Conservation (phyloP, 2,113 vertebrate genomes). For the Salvelinus fontinalis region DNA sequence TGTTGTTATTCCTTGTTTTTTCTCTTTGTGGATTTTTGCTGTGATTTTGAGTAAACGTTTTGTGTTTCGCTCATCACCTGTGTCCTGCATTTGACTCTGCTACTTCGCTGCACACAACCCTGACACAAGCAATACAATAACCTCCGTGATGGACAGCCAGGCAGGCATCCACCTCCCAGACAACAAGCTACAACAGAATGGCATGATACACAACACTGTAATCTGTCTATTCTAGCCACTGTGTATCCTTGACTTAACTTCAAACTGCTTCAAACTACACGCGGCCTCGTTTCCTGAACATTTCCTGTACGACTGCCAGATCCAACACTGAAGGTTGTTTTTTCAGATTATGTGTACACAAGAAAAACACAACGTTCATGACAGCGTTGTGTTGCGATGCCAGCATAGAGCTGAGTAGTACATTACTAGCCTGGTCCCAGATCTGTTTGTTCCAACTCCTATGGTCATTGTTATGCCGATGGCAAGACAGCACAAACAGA, state of each 20-base stretch:
- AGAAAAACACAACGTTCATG: not conserved
- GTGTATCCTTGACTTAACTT: conserved; percentile 15
- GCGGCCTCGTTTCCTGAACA: not conserved
- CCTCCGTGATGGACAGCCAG: conserved; percentile 30
- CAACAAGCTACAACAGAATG: conserved; percentile 14
- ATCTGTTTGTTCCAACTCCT: no score
- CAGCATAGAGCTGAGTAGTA: conserved; percentile 13
- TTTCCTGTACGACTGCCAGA: conserved; percentile 3
- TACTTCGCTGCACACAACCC: no score
- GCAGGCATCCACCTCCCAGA: conserved; percentile 7
- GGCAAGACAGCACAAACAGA: not conserved
- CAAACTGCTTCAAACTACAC: not conserved
- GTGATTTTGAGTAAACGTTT: no score
- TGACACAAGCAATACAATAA: conserved; percentile 43
- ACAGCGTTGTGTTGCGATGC: not conserved
- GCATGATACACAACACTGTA: no score
- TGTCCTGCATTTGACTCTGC: no score
- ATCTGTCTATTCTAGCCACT: conserved; percentile 2
- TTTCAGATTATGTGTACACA: not conserved
- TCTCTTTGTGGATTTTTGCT: no score
- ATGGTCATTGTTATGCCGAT: no score
- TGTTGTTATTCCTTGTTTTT: no score
- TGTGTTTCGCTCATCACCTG: no score
- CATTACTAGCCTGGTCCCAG: no score
- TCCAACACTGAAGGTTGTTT: conserved; percentile 25